Conservation (phyloP, 2,888 invertebrate species). For the Cheilosia variabilis region DNA sequence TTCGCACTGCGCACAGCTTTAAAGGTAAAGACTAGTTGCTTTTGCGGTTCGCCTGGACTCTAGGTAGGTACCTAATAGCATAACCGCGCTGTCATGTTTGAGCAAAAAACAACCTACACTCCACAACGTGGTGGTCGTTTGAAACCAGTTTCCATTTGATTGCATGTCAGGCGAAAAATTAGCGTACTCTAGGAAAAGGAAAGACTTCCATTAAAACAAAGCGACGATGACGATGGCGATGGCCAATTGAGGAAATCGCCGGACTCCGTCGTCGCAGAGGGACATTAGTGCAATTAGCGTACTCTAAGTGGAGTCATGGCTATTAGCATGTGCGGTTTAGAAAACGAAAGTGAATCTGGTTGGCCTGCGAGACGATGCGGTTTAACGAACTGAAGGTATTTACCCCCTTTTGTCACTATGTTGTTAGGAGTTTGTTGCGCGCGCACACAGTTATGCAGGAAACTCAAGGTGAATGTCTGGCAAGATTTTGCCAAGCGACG, state of each 20-base stretch:
- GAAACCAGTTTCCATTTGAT: background rate
- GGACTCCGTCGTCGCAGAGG: background rate
- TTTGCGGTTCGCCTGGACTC: too few species aligned
- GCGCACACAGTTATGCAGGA: background rate
- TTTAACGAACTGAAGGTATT: conserved; percentile 22
- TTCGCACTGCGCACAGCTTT: too few species aligned
- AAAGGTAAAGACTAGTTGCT: too few species aligned
- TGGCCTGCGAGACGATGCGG: conserved; percentile 5
- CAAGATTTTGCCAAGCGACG: conserved; percentile 1
- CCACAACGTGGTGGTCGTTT: background rate
- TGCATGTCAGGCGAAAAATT: background rate
- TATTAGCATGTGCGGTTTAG: background rate
- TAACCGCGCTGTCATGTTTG: too few species aligned
- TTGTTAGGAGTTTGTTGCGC: background rate
- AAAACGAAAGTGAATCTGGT: conserved; percentile 20
- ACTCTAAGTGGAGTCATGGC: background rate
- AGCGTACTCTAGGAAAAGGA: background rate
- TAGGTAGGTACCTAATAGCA: too few species aligned
- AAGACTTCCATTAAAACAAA: background rate
- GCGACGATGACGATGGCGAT: background rate
- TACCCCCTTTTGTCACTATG: background rate
- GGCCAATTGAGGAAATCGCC: conserved; percentile 11
- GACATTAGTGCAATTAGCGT: conserved; percentile 18
- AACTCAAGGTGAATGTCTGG: conserved; percentile 27
- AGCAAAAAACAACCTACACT: background rate